phyloP scores from a whole-genome alignment of 2,113 vertebrate genomes.

The Microtus pennsylvanicus region DNA sequence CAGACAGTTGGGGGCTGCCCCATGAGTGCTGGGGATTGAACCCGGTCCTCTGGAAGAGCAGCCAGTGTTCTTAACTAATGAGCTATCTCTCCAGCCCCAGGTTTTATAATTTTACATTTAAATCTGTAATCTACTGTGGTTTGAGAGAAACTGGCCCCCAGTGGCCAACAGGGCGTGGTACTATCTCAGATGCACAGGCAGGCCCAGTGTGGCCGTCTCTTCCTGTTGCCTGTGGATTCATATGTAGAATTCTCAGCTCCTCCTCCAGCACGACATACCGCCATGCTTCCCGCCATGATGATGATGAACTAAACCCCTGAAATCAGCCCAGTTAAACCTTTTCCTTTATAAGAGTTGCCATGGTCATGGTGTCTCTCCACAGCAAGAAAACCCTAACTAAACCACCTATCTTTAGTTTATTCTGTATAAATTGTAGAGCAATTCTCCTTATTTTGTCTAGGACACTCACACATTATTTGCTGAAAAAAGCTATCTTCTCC shows the following conservation, averaged over 20 bases:
- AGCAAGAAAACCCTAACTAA: not conserved
- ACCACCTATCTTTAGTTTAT: not conserved
- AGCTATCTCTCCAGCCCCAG: not conserved
- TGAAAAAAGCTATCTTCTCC: not conserved
- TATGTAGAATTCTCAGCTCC: not conserved
- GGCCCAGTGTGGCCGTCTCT: not conserved
- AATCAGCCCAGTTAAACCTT: not conserved
- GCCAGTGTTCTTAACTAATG: too few relatives aligned
- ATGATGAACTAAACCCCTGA: not conserved
- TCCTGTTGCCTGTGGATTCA: not conserved
- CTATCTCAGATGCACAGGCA: not conserved
- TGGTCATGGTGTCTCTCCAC: not conserved
- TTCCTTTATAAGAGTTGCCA: not conserved
- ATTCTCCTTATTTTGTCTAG: not conserved
- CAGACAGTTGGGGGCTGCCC: too few relatives aligned
- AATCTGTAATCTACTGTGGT: not conserved
- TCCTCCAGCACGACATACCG: accelerated
- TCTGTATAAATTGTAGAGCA: not conserved
- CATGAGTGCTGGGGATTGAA: too few relatives aligned
- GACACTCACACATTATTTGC: not conserved
- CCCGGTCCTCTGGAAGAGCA: too few relatives aligned
- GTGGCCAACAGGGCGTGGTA: not conserved
- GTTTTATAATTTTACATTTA: not conserved
- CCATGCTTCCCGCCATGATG: not conserved
- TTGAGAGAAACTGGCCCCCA: not conserved